A percentile compares a stretch with the other conserved stretches of the same genome.
Evolutionary conservation across 2,113 vertebrate genomes (phyloP).

Genomic region (Siniperca chuatsi): DNA sequence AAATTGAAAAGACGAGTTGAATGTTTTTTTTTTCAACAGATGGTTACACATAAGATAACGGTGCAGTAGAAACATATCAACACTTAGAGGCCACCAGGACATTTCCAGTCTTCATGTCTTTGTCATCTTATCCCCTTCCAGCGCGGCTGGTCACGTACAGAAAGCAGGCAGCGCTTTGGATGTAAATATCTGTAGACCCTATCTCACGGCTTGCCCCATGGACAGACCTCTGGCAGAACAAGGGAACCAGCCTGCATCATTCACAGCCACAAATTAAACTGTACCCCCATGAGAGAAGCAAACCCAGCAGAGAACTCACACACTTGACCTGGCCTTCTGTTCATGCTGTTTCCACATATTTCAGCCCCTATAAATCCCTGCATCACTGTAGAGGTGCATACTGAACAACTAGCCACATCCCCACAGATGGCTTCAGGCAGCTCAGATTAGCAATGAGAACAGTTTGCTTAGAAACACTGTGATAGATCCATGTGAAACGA

Average conservation of each 20-base stretch:
- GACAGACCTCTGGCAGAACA: constrained; percentile 34
- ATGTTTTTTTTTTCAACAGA: constrained; percentile 29
- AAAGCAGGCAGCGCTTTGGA: constrained; percentile 47
- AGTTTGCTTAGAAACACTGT: constrained; percentile 5
- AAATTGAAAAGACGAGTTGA: constrained; percentile 24
- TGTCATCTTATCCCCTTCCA: constrained; percentile 44
- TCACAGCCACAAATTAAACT: constrained; percentile 60
- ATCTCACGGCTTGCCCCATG: constrained; percentile 52
- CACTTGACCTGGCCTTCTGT: constrained; percentile 67
- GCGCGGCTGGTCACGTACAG: constrained; percentile 33
- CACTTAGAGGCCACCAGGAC: constrained; percentile 42
- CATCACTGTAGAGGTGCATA: constrained; percentile 49
- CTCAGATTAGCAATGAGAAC: constrained; percentile 39
- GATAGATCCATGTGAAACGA: not conserved
- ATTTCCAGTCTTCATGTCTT: constrained; percentile 37
- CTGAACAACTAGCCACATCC: constrained; percentile 38
- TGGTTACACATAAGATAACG: constrained; percentile 46
- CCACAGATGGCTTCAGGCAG: constrained; percentile 10
- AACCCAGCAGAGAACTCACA: constrained; percentile 47
- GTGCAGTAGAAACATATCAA: constrained; percentile 33
- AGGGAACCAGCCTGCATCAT: constrained; percentile 46
- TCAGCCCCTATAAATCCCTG: constrained; percentile 52
- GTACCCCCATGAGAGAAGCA: constrained; percentile 44
- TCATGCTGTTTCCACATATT: constrained; percentile 63
- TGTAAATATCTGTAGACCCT: constrained; percentile 57